Base-by-base conservation (phyloP, 2,888 invertebrate genomes). In the Geophilus truncorum region DNA sequence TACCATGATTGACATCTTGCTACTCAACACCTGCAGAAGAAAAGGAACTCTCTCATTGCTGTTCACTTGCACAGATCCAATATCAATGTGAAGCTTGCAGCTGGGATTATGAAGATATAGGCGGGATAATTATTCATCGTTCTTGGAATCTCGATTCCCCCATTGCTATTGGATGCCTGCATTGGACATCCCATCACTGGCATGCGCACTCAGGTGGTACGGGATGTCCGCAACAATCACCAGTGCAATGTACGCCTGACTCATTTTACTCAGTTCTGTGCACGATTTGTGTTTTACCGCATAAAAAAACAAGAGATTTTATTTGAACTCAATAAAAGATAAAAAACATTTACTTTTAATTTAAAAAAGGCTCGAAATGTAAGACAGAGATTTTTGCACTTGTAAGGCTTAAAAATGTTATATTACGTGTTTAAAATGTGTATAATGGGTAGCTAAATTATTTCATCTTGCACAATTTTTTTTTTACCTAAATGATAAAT, bases 1-100 rank as follows among this genome's bases (percentile, higher is more conserved):
- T 90, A 93, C 93, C 91, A 93, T 93, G 85, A 88, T 90, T 87
- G 90, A 51, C 51, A 51, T 51, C 51, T 51, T 51, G 51, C 51
- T 51, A 51, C 21, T 51, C 51, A 51, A n/a, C 51, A 51, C 51
- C 51, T 51, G 51, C 51, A 51, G 51, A 51, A 51, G 7, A 51
- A 51, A 51, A 51, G 18, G 51, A 18, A n/a, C 51, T 51, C 51
- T 51, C 51, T 51, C 51, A 51, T 51, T 51, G 32, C 32, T 32
- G 51, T 51, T 51, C 18, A n/a, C 51, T 18, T n/a, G 21, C 51
- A 51, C 18, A 51, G 51, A 51, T 51, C 51, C 51, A 51, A 15
- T 21, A 51, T 51, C 51, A 51, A n/a, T 18, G 18, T 51, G 51
- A n/a, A 51, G 51, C 18, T 7, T 7, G n/a, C 18, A 7, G 51